Percentiles rank a stretch among this genome's conserved stretches.
These are phyloP conservation scores for Heliconius hortense DNA, from an alignment of 2,888 invertebrate species.

Conservation along the genomic window DNA sequence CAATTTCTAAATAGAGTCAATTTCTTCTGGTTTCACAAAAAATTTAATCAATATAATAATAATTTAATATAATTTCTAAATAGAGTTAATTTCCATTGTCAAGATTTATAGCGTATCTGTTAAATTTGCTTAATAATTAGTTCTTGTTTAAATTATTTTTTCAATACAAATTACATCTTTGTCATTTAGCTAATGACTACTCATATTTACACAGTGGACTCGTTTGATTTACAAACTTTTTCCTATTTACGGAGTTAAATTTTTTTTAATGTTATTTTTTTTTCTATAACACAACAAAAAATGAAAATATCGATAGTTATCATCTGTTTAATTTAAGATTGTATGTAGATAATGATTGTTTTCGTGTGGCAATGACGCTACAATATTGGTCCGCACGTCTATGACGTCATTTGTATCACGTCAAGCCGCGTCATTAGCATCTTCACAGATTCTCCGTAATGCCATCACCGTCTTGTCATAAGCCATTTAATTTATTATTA, in stretches of 20 bases:
- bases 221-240: background rate
- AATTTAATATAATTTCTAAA: too few species aligned
- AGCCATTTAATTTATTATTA: slow-evolving; percentile 61
- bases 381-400: slow-evolving; percentile 54
- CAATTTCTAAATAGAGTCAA: too few species aligned
- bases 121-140: too few species aligned
- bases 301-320: background rate
- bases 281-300: background rate
- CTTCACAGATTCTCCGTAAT: slow-evolving; percentile 55
- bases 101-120: too few species aligned
- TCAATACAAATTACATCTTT: background rate
- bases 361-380: slow-evolving; percentile 45
- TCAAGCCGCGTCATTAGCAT: slow-evolving; percentile 70
- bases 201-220: background rate
- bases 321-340: slow-evolving; percentile 3
- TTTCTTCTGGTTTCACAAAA: too few species aligned
- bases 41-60: too few species aligned
- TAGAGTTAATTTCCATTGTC: too few species aligned
- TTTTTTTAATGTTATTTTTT: background rate
- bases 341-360: slow-evolving; percentile 20
- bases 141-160: too few species aligned
- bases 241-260: background rate
- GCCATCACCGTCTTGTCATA: slow-evolving; percentile 65
- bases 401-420: slow-evolving; percentile 74
- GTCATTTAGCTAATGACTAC: background rate